Conservation (phyloP, 1,140 invertebrate species). For the Mesaphorura yosii region DNA sequence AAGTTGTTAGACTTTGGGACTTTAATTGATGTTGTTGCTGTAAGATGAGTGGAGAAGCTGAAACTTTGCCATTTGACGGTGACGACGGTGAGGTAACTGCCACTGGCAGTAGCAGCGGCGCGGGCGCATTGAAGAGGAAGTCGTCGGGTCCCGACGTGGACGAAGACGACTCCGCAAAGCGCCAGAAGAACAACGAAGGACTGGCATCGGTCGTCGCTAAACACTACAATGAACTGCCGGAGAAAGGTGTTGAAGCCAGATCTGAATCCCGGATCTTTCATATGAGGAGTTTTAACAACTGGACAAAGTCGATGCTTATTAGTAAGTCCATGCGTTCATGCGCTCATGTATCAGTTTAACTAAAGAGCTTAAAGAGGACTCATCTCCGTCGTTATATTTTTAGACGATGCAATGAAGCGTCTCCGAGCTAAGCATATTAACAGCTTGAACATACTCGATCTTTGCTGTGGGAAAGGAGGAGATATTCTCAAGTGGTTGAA, state of each 20-base stretch:
- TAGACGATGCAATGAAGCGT: conserved; percentile 21
- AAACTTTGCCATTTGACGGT: no score
- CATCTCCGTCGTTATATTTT: conserved; percentile 3
- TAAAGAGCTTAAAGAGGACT: not conserved
- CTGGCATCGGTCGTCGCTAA: conserved; percentile 52
- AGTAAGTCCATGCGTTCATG: conserved; percentile 39
- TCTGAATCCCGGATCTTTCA: conserved; percentile 80
- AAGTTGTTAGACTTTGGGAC: no score
- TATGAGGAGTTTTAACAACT: conserved; percentile 96
- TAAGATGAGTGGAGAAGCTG: no score
- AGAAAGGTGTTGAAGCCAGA: conserved; percentile 64
- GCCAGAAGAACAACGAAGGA: conserved; percentile 13
- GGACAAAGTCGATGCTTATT: conserved; percentile 93
- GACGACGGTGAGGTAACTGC: no score
- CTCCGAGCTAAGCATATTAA: not conserved
- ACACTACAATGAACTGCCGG: conserved; percentile 73
- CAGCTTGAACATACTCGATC: conserved; percentile 45
- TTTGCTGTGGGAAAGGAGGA: conserved; percentile 84
- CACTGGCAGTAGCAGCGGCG: no score
- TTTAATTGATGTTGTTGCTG: no score
- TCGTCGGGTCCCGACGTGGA: not conserved
- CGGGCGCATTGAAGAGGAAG: not conserved
- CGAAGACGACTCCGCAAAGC: not conserved
- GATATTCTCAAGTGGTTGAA: conserved; percentile 93
- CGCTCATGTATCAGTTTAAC: not conserved